Conservation (phyloP, 2,113 vertebrate species). For the Oreochromis aureus region DNA sequence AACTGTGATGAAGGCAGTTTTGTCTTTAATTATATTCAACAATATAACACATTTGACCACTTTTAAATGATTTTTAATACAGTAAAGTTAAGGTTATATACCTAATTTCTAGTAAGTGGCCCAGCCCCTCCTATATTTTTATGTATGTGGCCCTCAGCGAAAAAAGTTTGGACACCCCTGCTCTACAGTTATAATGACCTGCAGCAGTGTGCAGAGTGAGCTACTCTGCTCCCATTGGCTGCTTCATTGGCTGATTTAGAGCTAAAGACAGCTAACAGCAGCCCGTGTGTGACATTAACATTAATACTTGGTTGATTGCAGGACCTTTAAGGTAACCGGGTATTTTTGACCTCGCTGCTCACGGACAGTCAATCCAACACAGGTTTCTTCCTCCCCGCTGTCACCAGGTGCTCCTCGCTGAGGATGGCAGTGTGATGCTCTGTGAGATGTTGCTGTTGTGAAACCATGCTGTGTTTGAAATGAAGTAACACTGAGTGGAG, state of each 20-base stretch:
- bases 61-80: too few species aligned
- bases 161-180: too few species aligned
- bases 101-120: too few species aligned
- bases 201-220: not conserved
- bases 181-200: not conserved
- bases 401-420: not conserved
- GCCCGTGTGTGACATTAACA: not conserved
- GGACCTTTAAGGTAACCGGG: not conserved
- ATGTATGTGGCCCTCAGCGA: too few species aligned
- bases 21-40: too few species aligned
- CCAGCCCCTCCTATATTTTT: too few species aligned
- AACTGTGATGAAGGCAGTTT: too few species aligned
- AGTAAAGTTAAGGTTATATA: too few species aligned
- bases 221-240: not conserved
- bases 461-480: not conserved
- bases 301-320: fast-evolving
- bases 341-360: not conserved
- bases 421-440: not conserved
- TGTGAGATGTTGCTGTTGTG: not conserved
- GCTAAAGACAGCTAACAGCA: not conserved
- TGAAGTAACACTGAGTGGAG: not conserved
- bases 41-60: too few species aligned
- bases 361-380: not conserved
- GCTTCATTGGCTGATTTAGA: not conserved
- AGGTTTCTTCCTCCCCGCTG: not conserved